Percentiles rank a stretch among this genome's conserved stretches.
Conservation (phyloP, 2,797 vertebrate genomes). For the Silurus lanzhouensis region DNA sequence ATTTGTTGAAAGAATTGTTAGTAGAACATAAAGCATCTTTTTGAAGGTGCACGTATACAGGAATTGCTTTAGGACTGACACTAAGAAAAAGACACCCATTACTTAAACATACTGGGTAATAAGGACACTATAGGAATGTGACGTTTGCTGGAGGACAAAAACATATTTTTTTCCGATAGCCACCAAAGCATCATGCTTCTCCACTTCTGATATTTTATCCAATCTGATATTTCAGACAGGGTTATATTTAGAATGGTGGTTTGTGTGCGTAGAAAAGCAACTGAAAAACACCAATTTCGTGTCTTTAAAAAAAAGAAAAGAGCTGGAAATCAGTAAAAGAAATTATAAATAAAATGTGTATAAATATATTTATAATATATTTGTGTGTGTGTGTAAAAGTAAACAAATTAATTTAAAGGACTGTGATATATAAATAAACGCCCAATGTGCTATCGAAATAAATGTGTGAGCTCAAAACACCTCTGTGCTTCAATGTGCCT, state of each 20-base stretch:
- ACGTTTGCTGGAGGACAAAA: background rate
- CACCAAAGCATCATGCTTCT: background rate
- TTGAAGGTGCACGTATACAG: background rate
- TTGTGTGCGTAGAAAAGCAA: background rate
- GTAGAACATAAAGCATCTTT: background rate
- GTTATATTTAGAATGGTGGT: slow-evolving; percentile 30
- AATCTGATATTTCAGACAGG: background rate
- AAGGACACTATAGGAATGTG: background rate
- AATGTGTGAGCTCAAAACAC: background rate
- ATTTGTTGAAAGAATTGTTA: background rate
- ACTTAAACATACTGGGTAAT: background rate
- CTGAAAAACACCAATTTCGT: background rate
- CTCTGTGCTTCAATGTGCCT: background rate
- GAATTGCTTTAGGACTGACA: no score
- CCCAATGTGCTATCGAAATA: background rate
- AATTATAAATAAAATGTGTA: no score
- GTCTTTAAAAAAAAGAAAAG: background rate
- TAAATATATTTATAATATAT: no score
- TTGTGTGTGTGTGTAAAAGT: no score
- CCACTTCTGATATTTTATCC: no score
- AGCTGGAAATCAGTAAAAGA: background rate
- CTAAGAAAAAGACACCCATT: no score
- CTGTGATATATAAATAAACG: background rate
- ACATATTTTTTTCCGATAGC: background rate
- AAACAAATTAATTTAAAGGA: no score